Evolutionary conservation across 2,888 invertebrate genomes (phyloP).

Genomic region (Galerucella nymphaeae): DNA sequence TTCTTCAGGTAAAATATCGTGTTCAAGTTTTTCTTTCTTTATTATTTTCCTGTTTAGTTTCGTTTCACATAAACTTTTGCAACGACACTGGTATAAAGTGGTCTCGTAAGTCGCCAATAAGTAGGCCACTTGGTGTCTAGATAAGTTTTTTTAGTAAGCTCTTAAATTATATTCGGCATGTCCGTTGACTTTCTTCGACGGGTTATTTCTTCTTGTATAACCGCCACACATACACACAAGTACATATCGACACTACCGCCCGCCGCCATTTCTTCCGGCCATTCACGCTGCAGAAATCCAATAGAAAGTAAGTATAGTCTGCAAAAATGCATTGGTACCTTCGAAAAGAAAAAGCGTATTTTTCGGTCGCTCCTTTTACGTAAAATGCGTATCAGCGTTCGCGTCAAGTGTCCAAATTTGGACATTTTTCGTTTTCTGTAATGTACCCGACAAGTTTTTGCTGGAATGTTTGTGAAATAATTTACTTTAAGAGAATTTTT

Average conservation of each 20-base stretch:
- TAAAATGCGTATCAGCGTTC: neutral
- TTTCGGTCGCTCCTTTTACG: slow-evolving; percentile 2
- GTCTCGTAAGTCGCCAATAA: slow-evolving; percentile 26
- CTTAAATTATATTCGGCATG: slow-evolving; percentile 46
- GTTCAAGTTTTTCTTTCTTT: too few species aligned
- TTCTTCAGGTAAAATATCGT: too few species aligned
- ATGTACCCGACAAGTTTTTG: neutral
- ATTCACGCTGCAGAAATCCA: slow-evolving; percentile 24
- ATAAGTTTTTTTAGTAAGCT: slow-evolving; percentile 44
- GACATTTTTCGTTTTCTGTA: neutral
- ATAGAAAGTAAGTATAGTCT: slow-evolving; percentile 42
- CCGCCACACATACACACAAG: neutral
- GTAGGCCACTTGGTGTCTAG: slow-evolving; percentile 46
- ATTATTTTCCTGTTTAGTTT: too few species aligned
- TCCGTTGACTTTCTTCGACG: slow-evolving; percentile 45
- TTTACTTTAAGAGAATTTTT: too few species aligned
- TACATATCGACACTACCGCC: slow-evolving; percentile 17
- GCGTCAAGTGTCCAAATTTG: neutral
- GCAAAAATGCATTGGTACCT: slow-evolving; percentile 30
- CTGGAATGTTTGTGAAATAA: neutral
- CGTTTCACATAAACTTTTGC: neutral
- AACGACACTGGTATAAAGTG: slow-evolving; percentile 1
- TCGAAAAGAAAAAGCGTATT: slow-evolving; percentile 3
- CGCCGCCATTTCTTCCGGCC: slow-evolving; percentile 38
- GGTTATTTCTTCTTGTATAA: slow-evolving; percentile 28